A percentile compares a stretch with the other conserved stretches of the same genome.
phyloP scores from a whole-genome alignment of 2,797 vertebrate genomes.

The Zalophus californianus region DNA sequence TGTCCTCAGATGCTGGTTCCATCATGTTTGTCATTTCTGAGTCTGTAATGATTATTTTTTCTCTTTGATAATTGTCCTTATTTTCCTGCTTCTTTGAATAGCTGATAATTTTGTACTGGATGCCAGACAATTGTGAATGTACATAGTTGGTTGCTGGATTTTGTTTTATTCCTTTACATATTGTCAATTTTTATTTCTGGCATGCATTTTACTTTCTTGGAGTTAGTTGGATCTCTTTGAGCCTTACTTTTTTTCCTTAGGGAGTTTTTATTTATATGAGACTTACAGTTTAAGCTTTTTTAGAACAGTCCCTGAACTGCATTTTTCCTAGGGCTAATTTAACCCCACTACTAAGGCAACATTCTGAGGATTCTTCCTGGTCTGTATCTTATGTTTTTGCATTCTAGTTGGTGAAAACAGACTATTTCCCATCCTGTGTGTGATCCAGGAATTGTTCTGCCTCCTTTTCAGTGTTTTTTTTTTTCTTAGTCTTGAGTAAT shows the following conservation, averaged over 20 bases:
- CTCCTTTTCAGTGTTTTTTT: neutral
- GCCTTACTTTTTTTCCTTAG: neutral
- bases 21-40: neutral
- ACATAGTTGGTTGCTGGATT: neutral
- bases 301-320: neutral
- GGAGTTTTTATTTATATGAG: neutral
- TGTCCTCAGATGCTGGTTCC: neutral
- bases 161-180: conserved; percentile 14
- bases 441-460: neutral
- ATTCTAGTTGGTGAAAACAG: neutral
- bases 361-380: neutral
- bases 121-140: neutral
- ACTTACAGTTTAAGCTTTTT: neutral
- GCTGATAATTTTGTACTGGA: neutral
- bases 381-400: neutral
- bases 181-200: neutral
- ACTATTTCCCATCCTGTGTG: neutral
- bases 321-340: neutral
- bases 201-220: neutral
- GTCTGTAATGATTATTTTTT: neutral
- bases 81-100: neutral
- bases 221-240: neutral
- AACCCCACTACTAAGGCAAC: neutral
- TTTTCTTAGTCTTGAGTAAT: neutral
- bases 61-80: neutral